Evolutionary conservation across 2,888 invertebrate genomes (phyloP).

Genomic region (Lasius fuliginosus): DNA sequence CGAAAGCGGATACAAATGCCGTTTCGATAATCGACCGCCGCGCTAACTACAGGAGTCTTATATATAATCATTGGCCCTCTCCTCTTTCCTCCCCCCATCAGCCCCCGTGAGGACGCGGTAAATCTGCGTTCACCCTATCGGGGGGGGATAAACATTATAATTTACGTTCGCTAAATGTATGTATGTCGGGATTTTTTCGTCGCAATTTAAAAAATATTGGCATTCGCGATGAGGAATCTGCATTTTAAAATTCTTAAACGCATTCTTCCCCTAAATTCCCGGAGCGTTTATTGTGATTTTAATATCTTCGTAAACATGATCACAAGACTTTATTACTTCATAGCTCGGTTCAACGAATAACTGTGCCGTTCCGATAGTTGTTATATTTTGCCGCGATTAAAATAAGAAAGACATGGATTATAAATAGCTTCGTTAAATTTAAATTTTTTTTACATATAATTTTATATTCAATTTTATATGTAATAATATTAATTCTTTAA

Average conservation of each 20-base stretch:
- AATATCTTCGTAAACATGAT: slow-evolving; percentile 27
- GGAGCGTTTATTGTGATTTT: slow-evolving; percentile 35
- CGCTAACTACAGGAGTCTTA: slow-evolving; percentile 38
- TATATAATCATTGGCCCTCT: slow-evolving; percentile 5
- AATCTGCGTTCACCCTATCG: background rate
- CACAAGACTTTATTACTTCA: slow-evolving; percentile 36
- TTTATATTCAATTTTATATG: too few species aligned
- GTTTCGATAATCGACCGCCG: slow-evolving; percentile 47
- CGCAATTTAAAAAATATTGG: slow-evolving; percentile 35
- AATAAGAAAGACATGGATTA: background rate
- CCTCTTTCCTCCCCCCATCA: background rate
- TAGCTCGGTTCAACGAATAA: slow-evolving; percentile 5
- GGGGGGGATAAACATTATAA: background rate
- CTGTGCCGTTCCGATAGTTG: background rate
- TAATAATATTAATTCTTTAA: background rate
- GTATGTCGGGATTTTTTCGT: background rate
- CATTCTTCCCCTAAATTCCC: slow-evolving; percentile 40
- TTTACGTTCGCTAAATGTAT: slow-evolving; percentile 31
- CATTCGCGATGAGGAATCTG: slow-evolving; percentile 10
- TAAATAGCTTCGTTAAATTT: too few species aligned
- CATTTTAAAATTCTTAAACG: slow-evolving; percentile 30
- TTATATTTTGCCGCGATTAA: slow-evolving; percentile 1
- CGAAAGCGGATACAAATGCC: slow-evolving; percentile 56
- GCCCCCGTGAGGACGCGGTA: too few species aligned
- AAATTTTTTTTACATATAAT: too few species aligned